Percentiles rank a stretch among this genome's conserved stretches.
Conservation (phyloP, 1,140 invertebrate genomes). For the Hormaphis cornu region DNA sequence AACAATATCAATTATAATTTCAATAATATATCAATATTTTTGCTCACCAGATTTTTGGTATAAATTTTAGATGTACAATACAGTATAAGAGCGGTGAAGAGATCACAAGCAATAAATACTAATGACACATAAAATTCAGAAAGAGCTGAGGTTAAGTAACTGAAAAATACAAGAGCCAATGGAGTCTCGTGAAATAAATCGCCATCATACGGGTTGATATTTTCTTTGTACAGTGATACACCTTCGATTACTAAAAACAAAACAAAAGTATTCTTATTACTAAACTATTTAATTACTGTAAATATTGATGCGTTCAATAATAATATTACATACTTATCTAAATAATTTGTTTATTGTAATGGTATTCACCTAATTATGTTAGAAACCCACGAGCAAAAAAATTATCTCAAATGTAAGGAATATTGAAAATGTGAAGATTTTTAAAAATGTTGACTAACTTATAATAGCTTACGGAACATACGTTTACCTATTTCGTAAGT, state of each 20-base stretch:
- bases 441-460: no score
- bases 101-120: conserved; percentile 63
- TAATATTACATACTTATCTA: no score
- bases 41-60: conserved; percentile 51
- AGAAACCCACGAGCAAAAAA: no score
- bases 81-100: conserved; percentile 62
- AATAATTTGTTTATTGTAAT: no score
- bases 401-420: no score
- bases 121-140: conserved; percentile 45
- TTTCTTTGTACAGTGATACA: conserved; percentile 62
- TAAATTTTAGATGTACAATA: conserved; percentile 58
- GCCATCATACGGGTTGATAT: conserved; percentile 79
- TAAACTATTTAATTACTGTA: neutral
- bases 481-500: no score
- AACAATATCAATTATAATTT: neutral
- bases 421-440: no score
- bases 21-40: neutral
- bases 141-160: conserved; percentile 42
- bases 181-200: conserved; percentile 90
- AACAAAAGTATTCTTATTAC: neutral
- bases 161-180: conserved; percentile 58
- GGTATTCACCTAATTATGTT: no score
- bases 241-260: conserved; percentile 68
- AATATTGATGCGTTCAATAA: no score
- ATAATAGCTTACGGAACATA: no score